phyloP scores from a whole-genome alignment of 2,113 vertebrate species.

The Campylomormyrus numenius region DNA sequence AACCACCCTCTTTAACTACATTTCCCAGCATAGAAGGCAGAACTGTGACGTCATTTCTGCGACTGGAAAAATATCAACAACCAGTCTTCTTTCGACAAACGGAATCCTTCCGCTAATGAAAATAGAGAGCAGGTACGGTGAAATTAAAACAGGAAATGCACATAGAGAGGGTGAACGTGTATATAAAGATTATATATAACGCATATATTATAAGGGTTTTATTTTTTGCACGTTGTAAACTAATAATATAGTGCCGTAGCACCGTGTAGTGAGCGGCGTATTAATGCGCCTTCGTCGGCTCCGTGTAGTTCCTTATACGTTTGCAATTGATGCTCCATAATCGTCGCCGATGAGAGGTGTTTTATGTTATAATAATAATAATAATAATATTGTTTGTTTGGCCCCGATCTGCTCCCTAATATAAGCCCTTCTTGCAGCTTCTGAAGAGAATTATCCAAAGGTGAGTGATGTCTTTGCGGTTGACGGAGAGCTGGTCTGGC shows the following conservation, averaged over 20 bases:
- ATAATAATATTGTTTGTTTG: not conserved
- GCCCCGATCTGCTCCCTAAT: not conserved
- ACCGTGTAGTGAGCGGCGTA: not conserved
- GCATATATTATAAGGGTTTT: not conserved
- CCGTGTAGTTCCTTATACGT: not conserved
- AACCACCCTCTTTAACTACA: not conserved
- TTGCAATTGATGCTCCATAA: not conserved
- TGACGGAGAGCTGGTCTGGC: not conserved
- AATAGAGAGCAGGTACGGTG: not conserved
- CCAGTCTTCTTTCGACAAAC: not conserved
- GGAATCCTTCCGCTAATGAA: conserved; percentile 12
- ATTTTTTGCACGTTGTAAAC: not conserved
- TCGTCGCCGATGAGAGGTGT: too few relatives aligned
- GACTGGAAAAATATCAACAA: not conserved
- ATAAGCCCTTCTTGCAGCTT: not conserved
- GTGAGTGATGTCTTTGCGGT: not conserved
- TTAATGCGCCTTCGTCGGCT: not conserved
- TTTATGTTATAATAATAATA: not conserved
- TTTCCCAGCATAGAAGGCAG: not conserved
- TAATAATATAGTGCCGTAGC: not conserved
- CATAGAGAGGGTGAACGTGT: not conserved
- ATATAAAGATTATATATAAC: not conserved
- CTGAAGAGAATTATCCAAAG: not conserved
- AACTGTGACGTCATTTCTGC: not conserved
- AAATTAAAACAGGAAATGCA: not conserved